A percentile compares a stretch with the other conserved stretches of the same genome.
Evolutionary conservation across 2,113 vertebrate species (phyloP).

Genomic region (Dissostichus mawsoni): DNA sequence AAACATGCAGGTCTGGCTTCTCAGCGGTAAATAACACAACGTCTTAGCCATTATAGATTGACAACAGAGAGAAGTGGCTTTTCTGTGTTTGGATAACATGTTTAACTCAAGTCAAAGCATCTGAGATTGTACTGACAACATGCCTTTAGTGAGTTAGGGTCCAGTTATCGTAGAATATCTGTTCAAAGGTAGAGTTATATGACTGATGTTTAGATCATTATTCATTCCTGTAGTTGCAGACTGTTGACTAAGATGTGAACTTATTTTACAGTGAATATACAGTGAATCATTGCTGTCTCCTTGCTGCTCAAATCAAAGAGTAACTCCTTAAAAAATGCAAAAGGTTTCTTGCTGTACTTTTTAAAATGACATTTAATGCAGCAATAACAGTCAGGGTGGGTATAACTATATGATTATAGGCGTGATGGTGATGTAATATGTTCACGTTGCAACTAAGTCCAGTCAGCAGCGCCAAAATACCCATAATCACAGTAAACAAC

Average conservation of each 20-base stretch:
- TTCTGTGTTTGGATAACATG: slow-evolving; percentile 36
- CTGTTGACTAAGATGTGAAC: background rate
- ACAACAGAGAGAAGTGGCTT: slow-evolving; percentile 27
- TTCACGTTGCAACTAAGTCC: slow-evolving; percentile 37
- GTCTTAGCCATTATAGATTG: slow-evolving; percentile 32
- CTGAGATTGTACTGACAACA: slow-evolving; percentile 39
- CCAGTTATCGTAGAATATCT: slow-evolving; percentile 23
- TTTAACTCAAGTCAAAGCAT: slow-evolving; percentile 57
- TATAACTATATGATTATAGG: slow-evolving; percentile 53
- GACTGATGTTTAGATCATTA: background rate
- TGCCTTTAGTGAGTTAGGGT: slow-evolving; percentile 26
- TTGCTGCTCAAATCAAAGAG: slow-evolving; percentile 23
- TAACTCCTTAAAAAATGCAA: slow-evolving; percentile 25
- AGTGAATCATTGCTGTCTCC: background rate
- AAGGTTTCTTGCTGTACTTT: background rate
- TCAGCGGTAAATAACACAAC: slow-evolving; percentile 21
- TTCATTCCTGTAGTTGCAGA: background rate
- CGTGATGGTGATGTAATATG: slow-evolving; percentile 45
- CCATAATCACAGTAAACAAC: slow-evolving; percentile 64
- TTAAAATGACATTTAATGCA: slow-evolving; percentile 48
- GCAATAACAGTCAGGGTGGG: slow-evolving; percentile 12
- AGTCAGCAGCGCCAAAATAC: slow-evolving; percentile 55
- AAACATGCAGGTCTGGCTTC: slow-evolving; percentile 22
- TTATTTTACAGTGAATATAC: background rate
- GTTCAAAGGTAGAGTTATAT: background rate